Conservation (phyloP, 2,113 vertebrate genomes). For the Crotophaga sulcirostris region DNA sequence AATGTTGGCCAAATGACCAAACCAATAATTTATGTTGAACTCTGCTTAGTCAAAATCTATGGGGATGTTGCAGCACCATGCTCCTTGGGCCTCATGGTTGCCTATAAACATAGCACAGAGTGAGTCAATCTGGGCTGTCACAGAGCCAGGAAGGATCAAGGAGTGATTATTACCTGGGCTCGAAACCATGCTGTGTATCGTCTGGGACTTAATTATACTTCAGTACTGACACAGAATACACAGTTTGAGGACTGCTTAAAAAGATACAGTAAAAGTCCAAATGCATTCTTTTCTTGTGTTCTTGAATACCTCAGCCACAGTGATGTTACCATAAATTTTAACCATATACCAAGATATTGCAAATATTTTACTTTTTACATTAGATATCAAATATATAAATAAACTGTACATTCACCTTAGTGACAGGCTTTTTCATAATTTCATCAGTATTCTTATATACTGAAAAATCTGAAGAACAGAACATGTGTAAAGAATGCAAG, state of each 20-base stretch:
- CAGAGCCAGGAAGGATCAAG: neutral
- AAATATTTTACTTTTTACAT: neutral
- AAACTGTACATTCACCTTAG: neutral
- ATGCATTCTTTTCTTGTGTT: neutral
- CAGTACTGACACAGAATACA: neutral
- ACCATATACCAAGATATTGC: neutral
- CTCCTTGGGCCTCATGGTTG: neutral
- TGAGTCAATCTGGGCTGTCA: neutral
- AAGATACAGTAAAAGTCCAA: neutral
- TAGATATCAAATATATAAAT: neutral
- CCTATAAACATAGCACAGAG: neutral
- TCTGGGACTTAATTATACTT: neutral
- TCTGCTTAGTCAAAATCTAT: neutral
- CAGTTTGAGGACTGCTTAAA: neutral
- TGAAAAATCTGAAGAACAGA: neutral
- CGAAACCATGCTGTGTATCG: neutral
- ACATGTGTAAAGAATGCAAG: neutral
- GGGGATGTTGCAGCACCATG: neutral
- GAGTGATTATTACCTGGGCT: neutral
- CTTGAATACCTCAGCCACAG: neutral
- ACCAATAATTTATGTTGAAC: neutral
- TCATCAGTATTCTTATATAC: neutral
- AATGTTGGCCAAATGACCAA: neutral
- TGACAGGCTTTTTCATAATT: neutral
- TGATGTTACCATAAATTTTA: neutral